Conservation (phyloP, 1,140 invertebrate genomes). For the Uloborus diversus region DNA sequence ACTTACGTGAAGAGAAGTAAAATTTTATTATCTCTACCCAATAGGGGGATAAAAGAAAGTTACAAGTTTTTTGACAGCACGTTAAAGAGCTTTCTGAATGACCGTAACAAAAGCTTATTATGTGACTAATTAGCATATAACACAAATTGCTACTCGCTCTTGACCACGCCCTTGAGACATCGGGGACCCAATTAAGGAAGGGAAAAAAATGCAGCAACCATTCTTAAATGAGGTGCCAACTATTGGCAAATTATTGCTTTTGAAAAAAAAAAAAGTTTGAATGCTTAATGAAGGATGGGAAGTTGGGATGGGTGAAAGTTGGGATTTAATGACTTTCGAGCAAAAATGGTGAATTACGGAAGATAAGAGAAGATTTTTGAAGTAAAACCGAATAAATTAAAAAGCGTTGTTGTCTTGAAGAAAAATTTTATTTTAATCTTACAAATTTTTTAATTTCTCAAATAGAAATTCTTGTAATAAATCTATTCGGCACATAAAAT, state of each 20-base stretch:
- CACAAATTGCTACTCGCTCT: constrained; percentile 34
- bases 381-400: no score
- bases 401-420: no score
- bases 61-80: background rate
- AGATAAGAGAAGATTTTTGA: no score
- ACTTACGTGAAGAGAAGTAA: constrained; percentile 26
- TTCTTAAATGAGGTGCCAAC: background rate
- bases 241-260: background rate
- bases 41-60: background rate
- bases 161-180: constrained; percentile 25
- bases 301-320: no score
- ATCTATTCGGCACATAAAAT: no score
- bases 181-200: constrained; percentile 32
- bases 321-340: no score
- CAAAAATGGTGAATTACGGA: no score
- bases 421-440: no score
- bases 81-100: background rate
- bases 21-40: constrained; percentile 29
- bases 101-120: constrained; percentile 49
- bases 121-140: constrained; percentile 46
- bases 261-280: background rate
- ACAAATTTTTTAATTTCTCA: no score
- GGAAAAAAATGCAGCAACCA: background rate
- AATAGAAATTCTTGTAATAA: no score
- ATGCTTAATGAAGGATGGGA: background rate